Evolutionary conservation across 2,888 invertebrate species (phyloP).

Genomic region (Amorpha juglandis): DNA sequence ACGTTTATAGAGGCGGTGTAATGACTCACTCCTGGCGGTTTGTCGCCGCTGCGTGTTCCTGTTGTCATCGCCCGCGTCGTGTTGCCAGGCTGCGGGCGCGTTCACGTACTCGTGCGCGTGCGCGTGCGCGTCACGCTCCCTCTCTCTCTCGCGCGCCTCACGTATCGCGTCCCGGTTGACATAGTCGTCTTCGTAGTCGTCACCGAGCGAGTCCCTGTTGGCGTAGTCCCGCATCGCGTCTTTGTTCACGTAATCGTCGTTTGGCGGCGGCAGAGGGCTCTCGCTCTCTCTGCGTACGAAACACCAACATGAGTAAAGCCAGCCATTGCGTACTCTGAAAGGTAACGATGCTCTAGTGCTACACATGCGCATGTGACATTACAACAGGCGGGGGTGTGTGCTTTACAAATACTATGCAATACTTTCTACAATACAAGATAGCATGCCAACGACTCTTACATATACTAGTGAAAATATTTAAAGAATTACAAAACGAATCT

Average conservation of each 20-base stretch:
- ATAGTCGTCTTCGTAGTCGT: conserved; percentile 81
- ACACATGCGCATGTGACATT: conserved; percentile 45
- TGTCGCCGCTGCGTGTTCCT: conserved; percentile 73
- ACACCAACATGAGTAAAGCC: conserved; percentile 80
- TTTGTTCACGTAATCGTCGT: conserved; percentile 80
- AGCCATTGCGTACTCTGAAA: conserved; percentile 75
- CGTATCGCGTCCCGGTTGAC: conserved; percentile 80
- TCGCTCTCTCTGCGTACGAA: conserved; percentile 81
- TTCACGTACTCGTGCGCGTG: conserved; percentile 78
- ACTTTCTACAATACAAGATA: background rate
- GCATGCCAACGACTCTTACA: background rate
- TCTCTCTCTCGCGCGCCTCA: conserved; percentile 73
- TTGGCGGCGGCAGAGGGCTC: conserved; percentile 70
- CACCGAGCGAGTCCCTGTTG: conserved; percentile 75
- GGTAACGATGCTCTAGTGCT: conserved; percentile 64
- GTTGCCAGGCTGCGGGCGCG: conserved; percentile 72
- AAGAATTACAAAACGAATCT: background rate
- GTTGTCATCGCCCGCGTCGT: conserved; percentile 68
- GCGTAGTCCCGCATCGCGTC: conserved; percentile 77
- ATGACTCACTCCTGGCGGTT: conserved; percentile 34
- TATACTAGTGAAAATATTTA: background rate
- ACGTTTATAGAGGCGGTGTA: too few species aligned
- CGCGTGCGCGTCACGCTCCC: conserved; percentile 66
- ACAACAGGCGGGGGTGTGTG: conserved; percentile 3
- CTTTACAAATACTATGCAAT: background rate